Conservation (phyloP, 2,797 vertebrate species). For the Smutsia gigantea region DNA sequence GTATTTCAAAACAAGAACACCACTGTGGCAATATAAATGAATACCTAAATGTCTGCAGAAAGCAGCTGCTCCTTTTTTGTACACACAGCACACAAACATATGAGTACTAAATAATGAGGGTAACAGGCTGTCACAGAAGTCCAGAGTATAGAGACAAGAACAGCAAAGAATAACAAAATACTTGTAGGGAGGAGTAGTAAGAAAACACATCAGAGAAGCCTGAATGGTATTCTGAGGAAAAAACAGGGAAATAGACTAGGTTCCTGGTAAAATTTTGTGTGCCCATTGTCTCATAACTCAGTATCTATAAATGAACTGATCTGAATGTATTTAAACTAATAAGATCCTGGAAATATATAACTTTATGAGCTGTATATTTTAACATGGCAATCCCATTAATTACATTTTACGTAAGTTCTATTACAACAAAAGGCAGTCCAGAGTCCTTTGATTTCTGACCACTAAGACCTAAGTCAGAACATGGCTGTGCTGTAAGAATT, state of each 20-base stretch:
- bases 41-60: constrained; percentile 79
- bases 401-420: constrained; percentile 73
- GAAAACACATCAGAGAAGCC: constrained; percentile 54
- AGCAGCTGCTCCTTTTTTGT: constrained; percentile 80
- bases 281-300: constrained; percentile 46
- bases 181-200: constrained; percentile 67
- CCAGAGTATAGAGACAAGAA: constrained; percentile 68
- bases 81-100: constrained; percentile 67
- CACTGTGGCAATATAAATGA: constrained; percentile 80
- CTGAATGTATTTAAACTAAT: constrained; percentile 40
- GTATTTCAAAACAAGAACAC: constrained; percentile 82
- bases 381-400: constrained; percentile 75
- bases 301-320: constrained; percentile 78
- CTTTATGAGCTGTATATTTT: constrained; percentile 70
- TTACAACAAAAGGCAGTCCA: constrained; percentile 74
- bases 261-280: constrained; percentile 58
- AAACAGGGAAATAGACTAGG: neutral
- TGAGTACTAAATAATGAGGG: constrained; percentile 74
- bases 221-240: constrained; percentile 54
- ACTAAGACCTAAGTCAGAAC: constrained; percentile 79
- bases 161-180: constrained; percentile 71
- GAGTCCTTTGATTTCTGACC: constrained; percentile 80
- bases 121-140: constrained; percentile 73
- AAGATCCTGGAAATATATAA: constrained; percentile 7
- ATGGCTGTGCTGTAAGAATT: constrained; percentile 70